Evolutionary conservation across 1,140 invertebrate species (phyloP).

Genomic region (Aphaenogaster ashmeadi): DNA sequence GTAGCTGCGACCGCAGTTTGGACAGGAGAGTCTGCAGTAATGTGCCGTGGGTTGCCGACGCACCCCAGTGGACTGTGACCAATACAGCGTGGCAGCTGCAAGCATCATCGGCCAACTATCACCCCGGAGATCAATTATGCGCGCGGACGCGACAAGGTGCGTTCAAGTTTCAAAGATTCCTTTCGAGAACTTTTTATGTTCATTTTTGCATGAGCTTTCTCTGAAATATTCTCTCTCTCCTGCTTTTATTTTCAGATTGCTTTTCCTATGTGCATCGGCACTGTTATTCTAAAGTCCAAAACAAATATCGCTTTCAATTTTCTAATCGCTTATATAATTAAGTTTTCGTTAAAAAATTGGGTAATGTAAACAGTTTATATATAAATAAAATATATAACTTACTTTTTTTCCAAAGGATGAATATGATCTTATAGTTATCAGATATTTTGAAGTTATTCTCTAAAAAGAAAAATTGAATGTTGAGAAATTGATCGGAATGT

Average conservation of each 20-base stretch:
- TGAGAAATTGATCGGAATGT: neutral
- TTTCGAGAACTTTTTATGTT: neutral
- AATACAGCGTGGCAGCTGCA: conserved; percentile 79
- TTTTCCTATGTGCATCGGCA: neutral
- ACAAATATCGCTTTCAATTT: neutral
- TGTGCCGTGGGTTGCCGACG: conserved; percentile 80
- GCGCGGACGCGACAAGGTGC: conserved; percentile 7
- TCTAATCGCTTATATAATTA: neutral
- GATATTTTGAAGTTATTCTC: neutral
- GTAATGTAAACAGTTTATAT: neutral
- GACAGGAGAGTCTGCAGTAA: conserved; percentile 83
- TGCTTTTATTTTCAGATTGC: neutral
- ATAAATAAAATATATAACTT: neutral
- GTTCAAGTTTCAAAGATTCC: conserved; percentile 18
- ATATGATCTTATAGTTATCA: neutral
- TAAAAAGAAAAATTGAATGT: neutral
- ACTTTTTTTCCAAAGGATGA: neutral
- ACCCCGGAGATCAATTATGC: conserved; percentile 57
- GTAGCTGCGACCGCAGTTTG: conserved; percentile 83
- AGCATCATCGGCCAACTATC: conserved; percentile 79
- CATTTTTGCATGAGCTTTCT: neutral
- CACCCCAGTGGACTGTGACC: conserved; percentile 73
- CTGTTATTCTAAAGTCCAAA: neutral
- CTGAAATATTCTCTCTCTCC: neutral
- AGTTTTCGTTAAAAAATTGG: conserved; percentile 1